Evolutionary conservation across 2,888 invertebrate genomes (phyloP).

Genomic region (Alloplasta piceator): DNA sequence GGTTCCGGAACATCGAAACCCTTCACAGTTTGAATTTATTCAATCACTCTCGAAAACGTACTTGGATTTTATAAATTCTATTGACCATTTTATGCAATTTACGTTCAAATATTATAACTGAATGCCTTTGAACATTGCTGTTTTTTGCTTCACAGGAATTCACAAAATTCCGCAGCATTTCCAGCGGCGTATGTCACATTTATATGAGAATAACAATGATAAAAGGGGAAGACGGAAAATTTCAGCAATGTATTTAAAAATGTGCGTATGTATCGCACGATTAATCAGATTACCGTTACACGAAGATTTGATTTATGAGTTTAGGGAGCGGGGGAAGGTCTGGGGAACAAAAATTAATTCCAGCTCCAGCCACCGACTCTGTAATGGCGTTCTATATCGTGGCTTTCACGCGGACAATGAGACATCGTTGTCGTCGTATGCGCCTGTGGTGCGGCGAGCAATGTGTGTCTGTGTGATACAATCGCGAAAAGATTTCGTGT

Average conservation of each 20-base stretch:
- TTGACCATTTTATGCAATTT: neutral
- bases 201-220: neutral
- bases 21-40: conserved; percentile 49
- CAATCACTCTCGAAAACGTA: neutral
- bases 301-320: conserved; percentile 49
- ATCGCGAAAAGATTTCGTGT: conserved; percentile 63
- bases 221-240: neutral
- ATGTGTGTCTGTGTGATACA: conserved; percentile 48
- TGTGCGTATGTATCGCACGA: neutral
- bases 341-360: conserved; percentile 30
- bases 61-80: conserved; percentile 25
- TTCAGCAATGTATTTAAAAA: neutral
- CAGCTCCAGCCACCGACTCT: conserved; percentile 15
- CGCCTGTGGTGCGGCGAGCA: conserved; percentile 17
- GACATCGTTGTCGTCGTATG: conserved; percentile 46
- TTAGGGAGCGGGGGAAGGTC: neutral
- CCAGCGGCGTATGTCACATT: neutral
- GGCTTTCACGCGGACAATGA: conserved; percentile 46
- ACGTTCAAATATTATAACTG: neutral
- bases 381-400: conserved; percentile 10
- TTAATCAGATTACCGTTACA: conserved; percentile 27
- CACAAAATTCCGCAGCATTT: neutral
- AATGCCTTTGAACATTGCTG: neutral
- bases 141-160: neutral
- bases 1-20: conserved; percentile 36